These are phyloP conservation scores for Lasius fuliginosus DNA, from an alignment of 2,888 invertebrate species.

Conservation along the genomic window DNA sequence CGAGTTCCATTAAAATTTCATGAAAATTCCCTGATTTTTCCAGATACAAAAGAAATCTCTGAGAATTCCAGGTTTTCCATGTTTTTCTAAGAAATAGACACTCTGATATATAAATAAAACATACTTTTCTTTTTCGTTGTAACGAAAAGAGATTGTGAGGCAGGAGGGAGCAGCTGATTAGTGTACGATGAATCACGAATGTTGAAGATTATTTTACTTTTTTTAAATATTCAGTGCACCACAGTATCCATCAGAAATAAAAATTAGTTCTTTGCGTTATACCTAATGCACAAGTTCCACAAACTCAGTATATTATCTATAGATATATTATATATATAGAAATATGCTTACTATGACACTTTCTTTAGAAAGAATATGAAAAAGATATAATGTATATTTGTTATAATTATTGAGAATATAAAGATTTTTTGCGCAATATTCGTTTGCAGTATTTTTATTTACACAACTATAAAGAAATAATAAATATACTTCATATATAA, in stretches of 20 bases:
- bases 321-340: not conserved
- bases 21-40: no score
- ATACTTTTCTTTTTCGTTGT: conserved; percentile 2
- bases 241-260: not conserved
- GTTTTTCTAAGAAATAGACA: not conserved
- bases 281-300: not conserved
- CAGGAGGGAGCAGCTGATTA: conserved; percentile 66
- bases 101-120: conserved; percentile 2
- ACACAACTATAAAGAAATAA: not conserved
- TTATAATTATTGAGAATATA: not conserved
- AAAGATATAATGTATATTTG: conserved; percentile 7
- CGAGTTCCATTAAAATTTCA: no score
- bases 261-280: not conserved
- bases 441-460: not conserved
- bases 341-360: not conserved
- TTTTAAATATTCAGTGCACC: not conserved
- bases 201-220: not conserved
- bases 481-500: not conserved
- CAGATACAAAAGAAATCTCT: not conserved
- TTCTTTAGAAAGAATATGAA: conserved; percentile 3
- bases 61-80: not conserved
- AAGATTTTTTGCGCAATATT: conserved; percentile 1
- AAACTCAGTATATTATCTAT: conserved; percentile 3
- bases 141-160: conserved; percentile 21
- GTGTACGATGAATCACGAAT: conserved; percentile 5